Base-by-base conservation (phyloP, 2,888 invertebrate genomes). In the Axea sp. region DNA sequence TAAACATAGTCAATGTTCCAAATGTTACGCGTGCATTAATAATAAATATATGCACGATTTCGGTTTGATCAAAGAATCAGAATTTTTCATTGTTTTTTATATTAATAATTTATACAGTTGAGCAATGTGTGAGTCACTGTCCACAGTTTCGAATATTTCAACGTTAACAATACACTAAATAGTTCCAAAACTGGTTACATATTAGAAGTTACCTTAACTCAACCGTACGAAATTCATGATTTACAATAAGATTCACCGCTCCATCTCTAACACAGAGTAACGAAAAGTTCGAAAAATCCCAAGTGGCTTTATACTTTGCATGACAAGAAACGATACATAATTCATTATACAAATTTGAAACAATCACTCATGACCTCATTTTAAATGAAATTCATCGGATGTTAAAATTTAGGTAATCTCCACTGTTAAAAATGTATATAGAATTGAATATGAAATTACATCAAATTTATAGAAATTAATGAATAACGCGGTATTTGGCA, bases 91-190 rank as follows among this genome's bases (percentile, higher is more conserved):
- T 8, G 77, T 76, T 35, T 64, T 62, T 3, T 78, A 81, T 64
- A 69, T 67, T 0, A 81, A 81, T 43, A 80, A 80, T 33, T 43
- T 80, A 5, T 82, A 81, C 65, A 79, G 77, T 0, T 69, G 30
- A 7, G 15, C 39, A 22, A 39, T 39, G 39, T 14, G 22, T 22
- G 39, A 77, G 14, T 22, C 41, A 3, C 39, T 81, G 12, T 80
- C 80, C 0, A 43, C 33, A 6, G 53, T 19, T 1, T 15, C 8
- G 26, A 35, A 17, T 30, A 59, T 45, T 33, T 59, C 11, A 11
- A 59, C 4, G 26, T 31, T 22, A 24, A 14, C 19, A 14, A 35
- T 12, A 33, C 35, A 2, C 0, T 6, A 3, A 31, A 55, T 2
- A 26, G 41, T n/a, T 39, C 55, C 0, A 24, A 37, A 19, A 45